Evolutionary conservation across 2,888 invertebrate genomes (phyloP).

Genomic region (Eristalis pertinax): DNA sequence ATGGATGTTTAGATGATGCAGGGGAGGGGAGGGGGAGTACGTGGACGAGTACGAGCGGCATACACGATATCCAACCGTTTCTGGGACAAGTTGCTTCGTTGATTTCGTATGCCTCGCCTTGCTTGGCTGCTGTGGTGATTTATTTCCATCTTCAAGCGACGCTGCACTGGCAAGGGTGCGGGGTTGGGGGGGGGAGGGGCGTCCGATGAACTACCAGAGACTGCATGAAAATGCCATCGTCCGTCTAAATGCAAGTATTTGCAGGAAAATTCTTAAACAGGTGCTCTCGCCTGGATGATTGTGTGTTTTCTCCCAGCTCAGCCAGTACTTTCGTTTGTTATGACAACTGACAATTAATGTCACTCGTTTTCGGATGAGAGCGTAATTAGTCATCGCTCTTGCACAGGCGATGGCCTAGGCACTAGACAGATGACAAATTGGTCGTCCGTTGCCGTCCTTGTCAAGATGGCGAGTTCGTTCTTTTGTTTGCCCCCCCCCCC

Average conservation of each 20-base stretch:
- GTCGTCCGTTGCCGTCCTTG: neutral
- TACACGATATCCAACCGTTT: conserved; percentile 25
- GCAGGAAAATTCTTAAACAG: conserved; percentile 54
- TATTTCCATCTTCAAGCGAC: conserved; percentile 34
- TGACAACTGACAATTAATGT: conserved; percentile 48
- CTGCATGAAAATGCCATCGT: conserved; percentile 55
- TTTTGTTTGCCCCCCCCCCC: neutral
- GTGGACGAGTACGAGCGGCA: neutral
- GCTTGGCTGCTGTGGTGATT: conserved; percentile 37
- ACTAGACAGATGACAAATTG: neutral
- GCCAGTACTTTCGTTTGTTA: conserved; percentile 12
- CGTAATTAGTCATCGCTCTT: neutral
- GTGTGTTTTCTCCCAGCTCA: conserved; percentile 30
- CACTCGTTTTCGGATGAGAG: conserved; percentile 21
- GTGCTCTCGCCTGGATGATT: conserved; percentile 56
- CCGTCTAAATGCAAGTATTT: conserved; percentile 43
- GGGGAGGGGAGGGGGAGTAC: too few relatives aligned
- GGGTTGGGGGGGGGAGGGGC: neutral
- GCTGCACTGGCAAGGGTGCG: neutral
- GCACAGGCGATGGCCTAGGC: neutral
- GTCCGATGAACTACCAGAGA: neutral
- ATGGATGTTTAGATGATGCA: conserved; percentile 17
- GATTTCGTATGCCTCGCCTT: conserved; percentile 7
- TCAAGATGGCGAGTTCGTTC: neutral
- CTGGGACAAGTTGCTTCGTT: conserved; percentile 50